Percentiles rank a stretch among this genome's conserved stretches.
Evolutionary conservation across 2,888 invertebrate genomes (phyloP).

Genomic region (Dendrolimus pini): DNA sequence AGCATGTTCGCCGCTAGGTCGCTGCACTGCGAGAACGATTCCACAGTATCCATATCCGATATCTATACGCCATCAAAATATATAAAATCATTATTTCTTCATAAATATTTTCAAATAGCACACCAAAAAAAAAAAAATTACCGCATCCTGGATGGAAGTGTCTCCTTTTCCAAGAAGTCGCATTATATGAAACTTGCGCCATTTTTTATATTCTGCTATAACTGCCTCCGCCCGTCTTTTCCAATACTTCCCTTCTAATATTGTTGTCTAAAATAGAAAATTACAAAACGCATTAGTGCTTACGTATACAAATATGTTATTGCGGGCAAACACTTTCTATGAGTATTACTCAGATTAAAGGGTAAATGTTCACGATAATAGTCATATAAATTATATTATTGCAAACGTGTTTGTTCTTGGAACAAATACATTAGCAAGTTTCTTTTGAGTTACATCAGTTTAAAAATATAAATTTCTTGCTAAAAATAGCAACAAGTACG

Average conservation of each 20-base stretch:
- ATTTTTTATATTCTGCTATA: slow-evolving; percentile 99
- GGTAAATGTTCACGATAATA: background rate
- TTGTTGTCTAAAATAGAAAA: slow-evolving; percentile 85
- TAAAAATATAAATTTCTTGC: slow-evolving; percentile 1
- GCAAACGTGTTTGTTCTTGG: background rate
- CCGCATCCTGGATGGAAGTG: slow-evolving; percentile 86
- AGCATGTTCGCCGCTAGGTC: slow-evolving; percentile 84
- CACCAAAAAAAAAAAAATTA: slow-evolving; percentile 46
- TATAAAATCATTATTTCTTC: too few relatives aligned
- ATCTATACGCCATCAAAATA: slow-evolving; percentile 54
- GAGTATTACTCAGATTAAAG: background rate
- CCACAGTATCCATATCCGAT: slow-evolving; percentile 84
- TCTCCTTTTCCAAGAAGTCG: slow-evolving; percentile 84
- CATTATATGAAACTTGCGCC: slow-evolving; percentile 94
- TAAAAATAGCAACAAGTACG: background rate
- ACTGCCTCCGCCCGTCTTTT: slow-evolving; percentile 97
- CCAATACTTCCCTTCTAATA: slow-evolving; percentile 99
- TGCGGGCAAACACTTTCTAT: background rate
- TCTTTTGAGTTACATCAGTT: background rate
- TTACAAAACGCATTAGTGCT: background rate
- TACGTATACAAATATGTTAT: background rate
- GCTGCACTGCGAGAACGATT: slow-evolving; percentile 82
- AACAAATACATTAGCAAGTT: background rate
- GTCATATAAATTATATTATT: background rate
- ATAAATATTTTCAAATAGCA: too few relatives aligned